Conservation (phyloP, 2,888 invertebrate genomes). For the Synanthedon formicaeformis region DNA sequence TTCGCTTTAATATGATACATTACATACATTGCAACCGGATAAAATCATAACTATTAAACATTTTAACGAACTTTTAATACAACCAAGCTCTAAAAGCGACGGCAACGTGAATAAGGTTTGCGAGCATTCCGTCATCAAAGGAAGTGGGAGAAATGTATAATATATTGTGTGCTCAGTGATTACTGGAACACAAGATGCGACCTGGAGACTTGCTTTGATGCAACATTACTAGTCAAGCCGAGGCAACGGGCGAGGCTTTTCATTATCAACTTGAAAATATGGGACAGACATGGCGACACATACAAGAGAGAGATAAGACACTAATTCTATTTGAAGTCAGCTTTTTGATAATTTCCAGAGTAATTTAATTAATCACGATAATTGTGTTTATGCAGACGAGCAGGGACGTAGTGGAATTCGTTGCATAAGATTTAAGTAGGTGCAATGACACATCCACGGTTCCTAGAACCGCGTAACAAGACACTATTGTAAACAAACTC, state of each 20-base stretch:
- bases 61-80: no score
- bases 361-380: background rate
- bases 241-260: slow-evolving; percentile 46
- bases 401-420: no score
- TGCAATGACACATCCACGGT: no score
- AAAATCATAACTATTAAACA: no score
- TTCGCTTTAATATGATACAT: no score
- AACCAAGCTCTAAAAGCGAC: no score
- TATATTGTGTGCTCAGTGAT: slow-evolving; percentile 42
- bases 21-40: no score
- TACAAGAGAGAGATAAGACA: background rate
- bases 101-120: background rate
- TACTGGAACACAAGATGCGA: slow-evolving; percentile 48
- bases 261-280: slow-evolving; percentile 61
- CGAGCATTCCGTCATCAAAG: background rate
- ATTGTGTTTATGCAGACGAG: no score
- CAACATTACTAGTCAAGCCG: slow-evolving; percentile 41
- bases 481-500: slow-evolving; percentile 7
- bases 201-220: slow-evolving; percentile 40
- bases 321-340: background rate
- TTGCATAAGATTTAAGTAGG: no score
- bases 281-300: slow-evolving; percentile 27
- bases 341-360: background rate
- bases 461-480: background rate
- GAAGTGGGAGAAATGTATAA: slow-evolving; percentile 14